Percentiles rank a stretch among this genome's conserved stretches.
These are phyloP conservation scores for Plagodis pulveraria DNA, from an alignment of 2,888 invertebrate species.

Conservation along the genomic window DNA sequence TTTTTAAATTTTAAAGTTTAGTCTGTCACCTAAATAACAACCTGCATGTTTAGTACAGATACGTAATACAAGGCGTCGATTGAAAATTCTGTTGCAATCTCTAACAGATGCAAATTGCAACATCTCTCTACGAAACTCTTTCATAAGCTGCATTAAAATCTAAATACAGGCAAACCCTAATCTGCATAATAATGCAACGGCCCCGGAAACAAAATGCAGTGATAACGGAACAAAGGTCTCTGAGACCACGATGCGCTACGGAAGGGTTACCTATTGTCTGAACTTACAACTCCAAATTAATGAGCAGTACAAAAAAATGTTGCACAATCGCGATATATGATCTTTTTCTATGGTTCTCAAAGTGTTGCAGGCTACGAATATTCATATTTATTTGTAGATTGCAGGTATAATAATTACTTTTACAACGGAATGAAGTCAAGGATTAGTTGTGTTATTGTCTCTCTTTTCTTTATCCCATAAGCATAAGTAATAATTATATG, in stretches of 20 bases:
- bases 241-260: constrained; percentile 58
- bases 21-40: too few relatives aligned
- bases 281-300: constrained; percentile 80
- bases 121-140: constrained; percentile 17
- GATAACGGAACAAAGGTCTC: constrained; percentile 71
- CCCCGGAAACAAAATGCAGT: constrained; percentile 73
- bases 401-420: too few relatives aligned
- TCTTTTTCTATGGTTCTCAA: constrained; percentile 66
- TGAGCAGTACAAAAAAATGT: constrained; percentile 80
- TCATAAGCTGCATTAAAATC: constrained; percentile 43
- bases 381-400: too few relatives aligned
- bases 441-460: too few relatives aligned
- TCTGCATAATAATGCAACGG: constrained; percentile 82
- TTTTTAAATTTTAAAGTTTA: too few relatives aligned
- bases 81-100: too few relatives aligned
- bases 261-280: constrained; percentile 79
- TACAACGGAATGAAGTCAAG: too few relatives aligned
- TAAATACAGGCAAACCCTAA: constrained; percentile 75
- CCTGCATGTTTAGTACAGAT: too few relatives aligned
- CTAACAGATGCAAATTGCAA: background rate
- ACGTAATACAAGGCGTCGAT: too few relatives aligned
- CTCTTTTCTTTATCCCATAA: too few relatives aligned
- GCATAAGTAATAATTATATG: too few relatives aligned
- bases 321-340: constrained; percentile 79
- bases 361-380: constrained; percentile 48